phyloP scores from a whole-genome alignment of 2,888 invertebrate species.

The Caenorhabditis uteleia region DNA sequence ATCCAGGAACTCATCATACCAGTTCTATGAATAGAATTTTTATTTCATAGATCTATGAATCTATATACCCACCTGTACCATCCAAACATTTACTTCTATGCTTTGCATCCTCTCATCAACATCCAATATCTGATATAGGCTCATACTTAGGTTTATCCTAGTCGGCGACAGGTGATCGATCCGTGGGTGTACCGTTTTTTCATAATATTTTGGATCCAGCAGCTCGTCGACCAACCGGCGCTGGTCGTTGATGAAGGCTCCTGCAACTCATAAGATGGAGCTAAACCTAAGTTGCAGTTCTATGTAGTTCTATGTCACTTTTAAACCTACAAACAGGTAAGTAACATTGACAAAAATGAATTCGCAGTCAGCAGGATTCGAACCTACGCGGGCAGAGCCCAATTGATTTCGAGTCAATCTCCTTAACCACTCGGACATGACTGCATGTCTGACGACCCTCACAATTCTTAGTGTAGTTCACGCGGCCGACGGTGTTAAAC shows the following conservation, averaged over 20 bases:
- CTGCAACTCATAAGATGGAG: no score
- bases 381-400: conserved; percentile 68
- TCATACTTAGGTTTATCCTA: conserved; percentile 72
- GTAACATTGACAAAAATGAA: no score
- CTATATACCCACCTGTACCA: no score
- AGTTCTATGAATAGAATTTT: no score
- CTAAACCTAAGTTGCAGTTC: no score
- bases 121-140: conserved; percentile 73
- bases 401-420: conserved; percentile 69
- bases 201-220: conserved; percentile 62
- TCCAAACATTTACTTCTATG: conserved; percentile 68
- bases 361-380: conserved; percentile 69
- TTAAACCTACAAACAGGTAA: no score
- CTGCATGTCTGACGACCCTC: no score
- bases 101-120: conserved; percentile 70
- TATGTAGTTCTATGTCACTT: no score
- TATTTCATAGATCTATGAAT: no score
- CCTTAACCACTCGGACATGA: conserved; percentile 69
- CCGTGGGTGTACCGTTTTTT: conserved; percentile 65
- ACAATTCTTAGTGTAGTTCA: no score
- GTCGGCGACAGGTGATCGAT: conserved; percentile 54
- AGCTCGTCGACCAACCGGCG: conserved; percentile 63
- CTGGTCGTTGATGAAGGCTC: conserved; percentile 44
- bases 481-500: no score
- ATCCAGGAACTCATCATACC: conserved; percentile 71